Conservation (phyloP, 2,113 vertebrate species). For the Hiodon alosoides region DNA sequence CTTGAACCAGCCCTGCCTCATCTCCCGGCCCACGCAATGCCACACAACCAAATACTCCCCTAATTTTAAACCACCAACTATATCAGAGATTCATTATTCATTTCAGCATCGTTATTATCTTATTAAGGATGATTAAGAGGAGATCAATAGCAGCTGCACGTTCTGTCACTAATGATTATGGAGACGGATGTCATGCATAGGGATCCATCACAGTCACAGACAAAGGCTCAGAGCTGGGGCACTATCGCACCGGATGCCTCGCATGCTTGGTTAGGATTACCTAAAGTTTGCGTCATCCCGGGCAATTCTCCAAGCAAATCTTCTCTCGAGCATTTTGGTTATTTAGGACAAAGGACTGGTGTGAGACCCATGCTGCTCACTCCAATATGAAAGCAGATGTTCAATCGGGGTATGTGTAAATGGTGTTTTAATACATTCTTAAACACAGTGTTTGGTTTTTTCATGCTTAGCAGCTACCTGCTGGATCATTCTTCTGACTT, state of each 20-base stretch:
- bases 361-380: no score
- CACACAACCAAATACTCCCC: background rate
- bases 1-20: background rate
- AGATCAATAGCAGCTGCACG: slow-evolving; percentile 25
- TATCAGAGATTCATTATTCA: slow-evolving; percentile 24
- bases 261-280: no score
- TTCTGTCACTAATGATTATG: slow-evolving; percentile 23
- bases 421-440: no score
- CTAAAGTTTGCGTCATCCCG: no score
- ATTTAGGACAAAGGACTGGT: no score
- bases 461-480: no score
- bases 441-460: no score
- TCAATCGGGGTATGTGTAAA: no score
- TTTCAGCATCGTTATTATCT: slow-evolving; percentile 26
- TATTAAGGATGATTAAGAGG: slow-evolving; percentile 26
- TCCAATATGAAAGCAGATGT: no score
- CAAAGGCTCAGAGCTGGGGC: background rate
- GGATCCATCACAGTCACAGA: background rate
- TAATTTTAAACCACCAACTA: slow-evolving; percentile 7
- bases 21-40: background rate
- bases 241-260: background rate
- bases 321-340: no score
- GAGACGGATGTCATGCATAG: slow-evolving; percentile 9
- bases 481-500: no score
- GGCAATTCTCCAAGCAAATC: no score